phyloP scores from a whole-genome alignment of 2,888 invertebrate species.

The Iselma pallidipennis region DNA sequence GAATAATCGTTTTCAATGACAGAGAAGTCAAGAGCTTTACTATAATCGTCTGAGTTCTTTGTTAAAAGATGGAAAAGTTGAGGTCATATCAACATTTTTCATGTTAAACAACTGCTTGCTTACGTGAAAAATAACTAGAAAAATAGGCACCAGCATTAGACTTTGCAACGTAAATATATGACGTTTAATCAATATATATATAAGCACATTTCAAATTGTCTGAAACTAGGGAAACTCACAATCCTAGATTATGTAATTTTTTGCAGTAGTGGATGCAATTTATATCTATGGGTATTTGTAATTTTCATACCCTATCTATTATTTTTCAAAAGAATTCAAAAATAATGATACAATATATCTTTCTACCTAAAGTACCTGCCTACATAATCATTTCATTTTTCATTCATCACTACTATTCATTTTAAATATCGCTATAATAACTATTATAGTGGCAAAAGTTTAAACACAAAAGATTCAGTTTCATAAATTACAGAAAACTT shows the following conservation, averaged over 20 bases:
- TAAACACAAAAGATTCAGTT: slow-evolving; percentile 3
- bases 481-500: slow-evolving; percentile 4
- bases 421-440: neutral
- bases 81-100: slow-evolving; percentile 17
- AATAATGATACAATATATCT: neutral
- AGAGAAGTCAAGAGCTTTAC: neutral
- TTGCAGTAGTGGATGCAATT: slow-evolving; percentile 14
- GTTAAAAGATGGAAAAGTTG: slow-evolving; percentile 7
- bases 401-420: neutral
- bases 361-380: neutral
- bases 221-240: slow-evolving; percentile 9
- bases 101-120: slow-evolving; percentile 4
- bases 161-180: slow-evolving; percentile 12
- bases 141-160: slow-evolving; percentile 9
- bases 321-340: neutral
- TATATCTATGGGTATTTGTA: slow-evolving; percentile 13
- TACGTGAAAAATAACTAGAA: slow-evolving; percentile 12
- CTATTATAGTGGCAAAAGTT: neutral
- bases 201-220: slow-evolving; percentile 12
- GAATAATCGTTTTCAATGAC: no score
- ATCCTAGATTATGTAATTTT: no score
- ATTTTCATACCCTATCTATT: neutral
- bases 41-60: slow-evolving; percentile 6
- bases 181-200: slow-evolving; percentile 9
- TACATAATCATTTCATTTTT: neutral